phyloP scores from a whole-genome alignment of 2,888 invertebrate species.

The Cordilura impudica region DNA sequence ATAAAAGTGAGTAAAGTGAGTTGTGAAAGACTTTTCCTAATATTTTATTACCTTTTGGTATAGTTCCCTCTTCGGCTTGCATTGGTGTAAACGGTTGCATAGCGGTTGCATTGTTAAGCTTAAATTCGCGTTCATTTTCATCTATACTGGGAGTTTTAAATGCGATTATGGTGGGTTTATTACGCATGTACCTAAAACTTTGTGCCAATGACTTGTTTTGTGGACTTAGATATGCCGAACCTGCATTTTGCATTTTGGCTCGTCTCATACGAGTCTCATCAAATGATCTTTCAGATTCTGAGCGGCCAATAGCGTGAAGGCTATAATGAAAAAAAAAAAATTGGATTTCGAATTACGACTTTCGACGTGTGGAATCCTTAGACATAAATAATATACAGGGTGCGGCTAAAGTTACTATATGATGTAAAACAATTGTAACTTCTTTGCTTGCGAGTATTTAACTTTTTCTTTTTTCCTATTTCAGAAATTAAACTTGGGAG shows the following conservation, averaged over 20 bases:
- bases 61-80: conserved; percentile 82
- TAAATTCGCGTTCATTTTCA: conserved; percentile 81
- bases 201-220: conserved; percentile 89
- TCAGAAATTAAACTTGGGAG: no score
- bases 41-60: conserved; percentile 70
- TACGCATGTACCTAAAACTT: conserved; percentile 93
- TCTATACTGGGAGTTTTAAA: conserved; percentile 91
- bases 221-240: conserved; percentile 85
- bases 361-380: no score
- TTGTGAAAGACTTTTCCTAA: no score
- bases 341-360: no score
- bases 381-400: no score
- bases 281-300: conserved; percentile 89
- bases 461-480: no score
- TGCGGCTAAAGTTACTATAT: no score
- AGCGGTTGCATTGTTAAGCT: conserved; percentile 77
- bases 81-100: conserved; percentile 73
- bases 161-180: conserved; percentile 92
- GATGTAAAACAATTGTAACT: no score
- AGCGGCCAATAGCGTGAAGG: conserved; percentile 79
- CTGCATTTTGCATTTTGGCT: conserved; percentile 83
- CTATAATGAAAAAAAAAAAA: conserved; percentile 58
- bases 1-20: background rate
- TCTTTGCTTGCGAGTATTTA: no score
- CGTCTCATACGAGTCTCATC: conserved; percentile 83